A percentile compares a stretch with the other conserved stretches of the same genome.
phyloP scores from a whole-genome alignment of 1,140 invertebrate genomes.

The Delia radicum region DNA sequence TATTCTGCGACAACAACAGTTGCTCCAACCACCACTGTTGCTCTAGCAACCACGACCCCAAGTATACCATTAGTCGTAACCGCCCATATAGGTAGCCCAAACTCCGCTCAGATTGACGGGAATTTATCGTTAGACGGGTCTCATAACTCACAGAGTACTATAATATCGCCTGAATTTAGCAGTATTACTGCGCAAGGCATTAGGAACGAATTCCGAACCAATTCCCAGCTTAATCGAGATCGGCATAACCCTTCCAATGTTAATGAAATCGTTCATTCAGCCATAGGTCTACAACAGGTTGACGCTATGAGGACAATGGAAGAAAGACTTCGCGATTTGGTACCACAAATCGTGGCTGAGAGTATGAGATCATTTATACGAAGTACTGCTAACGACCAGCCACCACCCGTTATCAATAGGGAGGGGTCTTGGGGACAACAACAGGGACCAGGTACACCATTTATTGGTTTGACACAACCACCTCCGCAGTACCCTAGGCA shows the following conservation, averaged over 20 bases:
- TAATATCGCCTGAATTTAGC: neutral
- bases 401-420: no score
- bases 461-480: no score
- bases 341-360: neutral
- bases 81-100: no score
- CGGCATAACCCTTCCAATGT: neutral
- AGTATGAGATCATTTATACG: neutral
- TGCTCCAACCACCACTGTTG: no score
- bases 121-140: no score
- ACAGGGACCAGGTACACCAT: no score
- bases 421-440: no score
- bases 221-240: neutral
- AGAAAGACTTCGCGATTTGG: neutral
- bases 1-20: no score
- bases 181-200: neutral
- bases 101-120: no score
- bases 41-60: no score
- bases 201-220: neutral
- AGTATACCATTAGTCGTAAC: no score
- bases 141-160: no score
- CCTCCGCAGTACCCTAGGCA: neutral
- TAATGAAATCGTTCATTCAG: neutral
- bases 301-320: neutral
- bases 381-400: neutral
- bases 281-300: neutral